Evolutionary conservation across 2,888 invertebrate genomes (phyloP).

Genomic region (Cacoxenus indagator): DNA sequence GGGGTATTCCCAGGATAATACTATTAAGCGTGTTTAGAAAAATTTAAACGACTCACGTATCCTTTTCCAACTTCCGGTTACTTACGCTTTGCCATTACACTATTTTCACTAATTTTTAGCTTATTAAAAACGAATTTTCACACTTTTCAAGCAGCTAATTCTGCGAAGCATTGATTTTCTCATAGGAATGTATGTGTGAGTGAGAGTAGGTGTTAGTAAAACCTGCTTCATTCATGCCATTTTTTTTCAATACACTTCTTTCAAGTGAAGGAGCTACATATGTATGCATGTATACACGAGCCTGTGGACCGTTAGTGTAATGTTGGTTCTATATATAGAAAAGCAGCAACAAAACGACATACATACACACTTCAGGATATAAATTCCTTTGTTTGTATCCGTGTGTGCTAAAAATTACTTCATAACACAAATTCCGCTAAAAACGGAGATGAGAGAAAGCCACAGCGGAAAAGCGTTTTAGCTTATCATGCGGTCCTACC

Average conservation of each 20-base stretch:
- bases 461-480: slow-evolving; percentile 35
- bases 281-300: background rate
- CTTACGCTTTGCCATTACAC: too few species aligned
- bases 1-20: too few species aligned
- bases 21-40: too few species aligned
- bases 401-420: slow-evolving; percentile 27
- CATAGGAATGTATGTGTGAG: background rate
- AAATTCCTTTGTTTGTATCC: background rate
- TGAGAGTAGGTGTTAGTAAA: slow-evolving; percentile 27
- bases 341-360: background rate
- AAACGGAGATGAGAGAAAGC: slow-evolving; percentile 36
- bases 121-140: background rate
- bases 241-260: slow-evolving; percentile 59
- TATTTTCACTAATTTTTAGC: too few species aligned
- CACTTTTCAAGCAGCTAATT: slow-evolving; percentile 13
- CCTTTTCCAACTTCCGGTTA: too few species aligned
- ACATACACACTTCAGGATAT: background rate
- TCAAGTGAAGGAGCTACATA: slow-evolving; percentile 27
- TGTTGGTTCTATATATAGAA: slow-evolving; percentile 33
- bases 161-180: slow-evolving; percentile 51
- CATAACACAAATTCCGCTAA: slow-evolving; percentile 8
- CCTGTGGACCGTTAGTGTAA: slow-evolving; percentile 32
- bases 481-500: slow-evolving; percentile 45
- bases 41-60: too few species aligned
- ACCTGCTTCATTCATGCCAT: slow-evolving; percentile 52